These are phyloP conservation scores for Polypterus senegalus DNA, from an alignment of 2,113 vertebrate species.

Conservation along the genomic window DNA sequence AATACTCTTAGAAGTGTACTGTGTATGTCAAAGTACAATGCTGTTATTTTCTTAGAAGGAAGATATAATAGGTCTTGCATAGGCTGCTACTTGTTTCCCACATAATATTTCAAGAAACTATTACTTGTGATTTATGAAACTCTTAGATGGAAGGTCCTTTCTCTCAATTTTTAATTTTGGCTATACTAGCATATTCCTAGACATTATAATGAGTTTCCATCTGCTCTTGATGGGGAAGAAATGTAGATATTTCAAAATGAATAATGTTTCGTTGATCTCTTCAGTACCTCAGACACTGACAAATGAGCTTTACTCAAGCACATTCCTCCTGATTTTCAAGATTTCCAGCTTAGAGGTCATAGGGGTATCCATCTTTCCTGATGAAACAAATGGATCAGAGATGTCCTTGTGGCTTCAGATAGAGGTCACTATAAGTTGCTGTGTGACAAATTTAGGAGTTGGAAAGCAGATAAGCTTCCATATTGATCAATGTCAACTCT, in stretches of 20 bases:
- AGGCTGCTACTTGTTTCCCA: too few species aligned
- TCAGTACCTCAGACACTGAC: constrained; percentile 9
- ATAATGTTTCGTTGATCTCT: constrained; percentile 15
- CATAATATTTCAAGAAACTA: too few species aligned
- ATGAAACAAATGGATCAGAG: not conserved
- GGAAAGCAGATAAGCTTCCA: not conserved
- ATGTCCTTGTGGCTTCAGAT: constrained; percentile 4
- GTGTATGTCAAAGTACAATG: too few species aligned
- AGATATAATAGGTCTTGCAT: too few species aligned
- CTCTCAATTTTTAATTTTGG: too few species aligned
- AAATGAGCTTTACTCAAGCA: not conserved
- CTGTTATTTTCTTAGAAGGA: too few species aligned
- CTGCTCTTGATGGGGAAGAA: constrained; percentile 5
- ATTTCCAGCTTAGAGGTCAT: constrained; percentile 8
- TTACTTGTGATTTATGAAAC: too few species aligned
- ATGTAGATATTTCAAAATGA: constrained; percentile 15
- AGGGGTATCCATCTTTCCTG: not conserved
- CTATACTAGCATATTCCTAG: not conserved
- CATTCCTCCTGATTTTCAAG: constrained; percentile 10
- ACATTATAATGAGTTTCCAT: constrained; percentile 1
- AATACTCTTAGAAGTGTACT: too few species aligned
- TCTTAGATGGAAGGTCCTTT: too few species aligned
- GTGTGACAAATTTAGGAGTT: not conserved
- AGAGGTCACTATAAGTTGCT: constrained; percentile 7
- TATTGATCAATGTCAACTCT: constrained; percentile 10